phyloP scores from a whole-genome alignment of 1,140 invertebrate species.

The Caenorhabditis elegans region WBcel235 BX284605.5:3963501-3964000 shows the following conservation, averaged over 20 bases:
- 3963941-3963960: too few relatives aligned
- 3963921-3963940: too few relatives aligned
- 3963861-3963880: too few relatives aligned
- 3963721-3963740: not conserved
- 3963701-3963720: too few relatives aligned
- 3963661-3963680: conserved; percentile 33
- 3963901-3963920: too few relatives aligned
- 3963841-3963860: too few relatives aligned
- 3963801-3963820: not conserved
- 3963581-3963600: conserved; percentile 36
- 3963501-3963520: conserved; percentile 40
- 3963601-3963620: not conserved
- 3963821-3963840: too few relatives aligned
- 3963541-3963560: conserved; percentile 26
- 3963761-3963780: not conserved
- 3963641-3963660: conserved; percentile 20
- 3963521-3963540: conserved; percentile 27
- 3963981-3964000: too few relatives aligned
- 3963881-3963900: too few relatives aligned
- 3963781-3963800: not conserved
- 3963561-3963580: conserved; percentile 42
- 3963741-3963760: not conserved
- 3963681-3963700: conserved; percentile 31
- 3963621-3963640: not conserved
- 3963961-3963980: too few relatives aligned